Evolutionary conservation across 2,888 invertebrate species (phyloP).

Genomic region (Rhagonycha lutea): DNA sequence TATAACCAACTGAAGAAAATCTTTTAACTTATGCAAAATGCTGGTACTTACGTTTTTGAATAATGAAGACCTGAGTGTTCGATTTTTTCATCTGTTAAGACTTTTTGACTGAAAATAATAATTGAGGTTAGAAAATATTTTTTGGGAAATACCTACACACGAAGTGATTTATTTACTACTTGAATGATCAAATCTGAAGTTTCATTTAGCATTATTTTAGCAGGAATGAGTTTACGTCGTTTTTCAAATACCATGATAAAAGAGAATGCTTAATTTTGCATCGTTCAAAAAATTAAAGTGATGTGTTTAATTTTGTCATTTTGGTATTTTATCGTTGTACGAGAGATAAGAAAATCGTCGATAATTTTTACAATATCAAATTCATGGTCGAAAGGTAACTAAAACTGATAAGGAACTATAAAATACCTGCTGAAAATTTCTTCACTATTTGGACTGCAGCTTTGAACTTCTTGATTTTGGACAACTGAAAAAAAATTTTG

Average conservation of each 20-base stretch:
- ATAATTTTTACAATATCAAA: not conserved
- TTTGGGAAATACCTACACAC: conserved; percentile 36
- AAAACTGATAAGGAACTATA: not conserved
- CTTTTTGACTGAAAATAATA: not conserved
- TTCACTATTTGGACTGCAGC: not conserved
- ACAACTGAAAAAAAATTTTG: not conserved
- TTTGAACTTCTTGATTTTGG: not conserved
- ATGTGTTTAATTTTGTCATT: not conserved
- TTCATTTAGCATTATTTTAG: conserved; percentile 36
- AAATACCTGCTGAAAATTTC: not conserved
- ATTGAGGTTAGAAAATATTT: not conserved
- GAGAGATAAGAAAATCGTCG: not conserved
- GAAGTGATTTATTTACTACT: conserved; percentile 37
- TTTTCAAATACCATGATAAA: conserved; percentile 30
- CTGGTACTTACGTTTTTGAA: conserved; percentile 40
- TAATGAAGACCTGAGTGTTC: conserved; percentile 36
- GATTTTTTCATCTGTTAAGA: conserved; percentile 33
- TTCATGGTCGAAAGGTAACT: not conserved
- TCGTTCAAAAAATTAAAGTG: not conserved
- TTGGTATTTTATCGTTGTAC: not conserved
- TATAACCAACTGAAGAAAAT: not conserved
- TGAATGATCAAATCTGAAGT: conserved; percentile 35
- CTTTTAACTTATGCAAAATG: not conserved
- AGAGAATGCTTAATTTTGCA: not conserved
- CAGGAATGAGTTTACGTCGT: conserved; percentile 42